phyloP scores from a whole-genome alignment of 2,113 vertebrate species.

The Uropsilus gracilis region DNA sequence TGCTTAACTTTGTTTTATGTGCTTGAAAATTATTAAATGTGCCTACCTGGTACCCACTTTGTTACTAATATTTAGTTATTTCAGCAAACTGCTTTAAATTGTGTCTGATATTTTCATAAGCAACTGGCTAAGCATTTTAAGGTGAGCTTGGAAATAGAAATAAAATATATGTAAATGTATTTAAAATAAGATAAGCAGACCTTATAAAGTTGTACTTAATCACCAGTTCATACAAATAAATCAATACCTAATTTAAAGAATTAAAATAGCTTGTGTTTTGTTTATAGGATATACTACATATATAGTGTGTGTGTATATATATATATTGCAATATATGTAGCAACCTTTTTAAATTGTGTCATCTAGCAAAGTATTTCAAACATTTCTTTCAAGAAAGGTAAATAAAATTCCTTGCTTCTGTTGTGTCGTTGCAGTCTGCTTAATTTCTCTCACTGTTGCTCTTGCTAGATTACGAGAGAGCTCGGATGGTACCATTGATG shows the following conservation, averaged over 20 bases:
- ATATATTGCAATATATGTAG: not conserved
- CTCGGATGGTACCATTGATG: not conserved
- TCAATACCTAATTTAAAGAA: conserved; percentile 19
- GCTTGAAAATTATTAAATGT: conserved; percentile 55
- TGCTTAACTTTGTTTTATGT: conserved; percentile 30
- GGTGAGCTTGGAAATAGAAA: conserved; percentile 1
- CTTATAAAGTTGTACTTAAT: conserved; percentile 20
- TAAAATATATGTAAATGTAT: not conserved
- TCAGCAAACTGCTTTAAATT: conserved; percentile 28
- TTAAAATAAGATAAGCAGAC: conserved; percentile 19
- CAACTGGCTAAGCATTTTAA: not conserved
- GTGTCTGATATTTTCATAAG: conserved; percentile 28
- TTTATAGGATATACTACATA: not conserved
- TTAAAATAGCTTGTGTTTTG: conserved; percentile 42
- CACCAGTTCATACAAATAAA: conserved; percentile 35
- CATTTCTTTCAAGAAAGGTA: conserved; percentile 26
- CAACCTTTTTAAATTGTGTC: conserved; percentile 3
- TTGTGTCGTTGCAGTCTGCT: not conserved
- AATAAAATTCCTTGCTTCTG: conserved; percentile 14
- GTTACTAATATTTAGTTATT: conserved; percentile 25
- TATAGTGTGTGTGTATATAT: not conserved
- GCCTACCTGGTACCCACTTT: not conserved
- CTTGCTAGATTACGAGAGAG: conserved; percentile 6
- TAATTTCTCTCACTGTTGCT: conserved; percentile 30
- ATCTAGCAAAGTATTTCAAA: conserved; percentile 6